phyloP scores from a whole-genome alignment of 1,140 invertebrate species.

The Phortica variegata region DNA sequence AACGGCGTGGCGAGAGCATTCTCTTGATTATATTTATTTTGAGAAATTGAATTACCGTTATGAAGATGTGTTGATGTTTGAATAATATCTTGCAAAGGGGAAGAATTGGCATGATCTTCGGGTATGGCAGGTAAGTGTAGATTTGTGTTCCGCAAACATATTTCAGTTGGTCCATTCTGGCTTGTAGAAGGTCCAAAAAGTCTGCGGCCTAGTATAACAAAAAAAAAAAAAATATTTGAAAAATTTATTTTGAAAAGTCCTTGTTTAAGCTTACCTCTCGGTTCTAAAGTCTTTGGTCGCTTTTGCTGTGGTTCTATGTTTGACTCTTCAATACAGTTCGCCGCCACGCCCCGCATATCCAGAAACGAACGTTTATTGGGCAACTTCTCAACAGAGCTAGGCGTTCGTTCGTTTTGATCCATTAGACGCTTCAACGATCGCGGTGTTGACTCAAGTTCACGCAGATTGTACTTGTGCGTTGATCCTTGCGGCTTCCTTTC shows the following conservation, averaged over 20 bases:
- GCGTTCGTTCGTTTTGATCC: slow-evolving; percentile 52
- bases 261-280: slow-evolving; percentile 24
- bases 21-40: slow-evolving; percentile 37
- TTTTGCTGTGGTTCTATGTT: slow-evolving; percentile 37
- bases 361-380: slow-evolving; percentile 39
- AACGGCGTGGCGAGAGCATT: slow-evolving; percentile 27
- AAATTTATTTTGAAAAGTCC: not conserved
- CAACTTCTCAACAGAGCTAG: slow-evolving; percentile 40
- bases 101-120: slow-evolving; percentile 29
- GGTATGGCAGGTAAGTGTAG: slow-evolving; percentile 25
- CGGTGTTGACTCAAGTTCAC: slow-evolving; percentile 59
- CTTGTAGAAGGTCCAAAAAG: slow-evolving; percentile 32
- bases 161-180: slow-evolving; percentile 6
- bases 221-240: not conserved
- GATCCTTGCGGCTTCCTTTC: slow-evolving; percentile 9
- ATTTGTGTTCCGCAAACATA: slow-evolving; percentile 9
- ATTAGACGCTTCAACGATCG: slow-evolving; percentile 57
- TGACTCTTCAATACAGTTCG: not conserved
- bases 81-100: slow-evolving; percentile 5
- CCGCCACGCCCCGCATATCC: slow-evolving; percentile 38
- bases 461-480: slow-evolving; percentile 52
- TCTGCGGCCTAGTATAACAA: slow-evolving; percentile 25
- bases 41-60: too few relatives aligned
- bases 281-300: slow-evolving; percentile 54
- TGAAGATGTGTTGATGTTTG: not conserved